Conservation (phyloP, 2,113 vertebrate genomes). For the Crypturellus undulatus region DNA sequence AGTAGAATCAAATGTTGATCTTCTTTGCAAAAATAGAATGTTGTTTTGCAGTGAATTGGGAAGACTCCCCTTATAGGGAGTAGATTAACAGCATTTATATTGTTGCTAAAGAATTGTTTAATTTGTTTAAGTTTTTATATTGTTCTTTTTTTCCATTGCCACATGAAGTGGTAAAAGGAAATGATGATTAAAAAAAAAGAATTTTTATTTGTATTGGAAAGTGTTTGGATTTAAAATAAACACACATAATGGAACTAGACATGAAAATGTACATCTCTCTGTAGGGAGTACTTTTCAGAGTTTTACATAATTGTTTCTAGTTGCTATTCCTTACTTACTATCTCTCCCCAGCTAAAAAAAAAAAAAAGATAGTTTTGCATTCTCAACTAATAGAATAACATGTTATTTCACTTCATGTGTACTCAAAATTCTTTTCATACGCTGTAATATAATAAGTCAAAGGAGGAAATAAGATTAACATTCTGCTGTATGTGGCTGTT, state of each 20-base stretch:
- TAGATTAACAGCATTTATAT: conserved; percentile 17
- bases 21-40: not conserved
- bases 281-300: not conserved
- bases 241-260: conserved; percentile 37
- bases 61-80: not conserved
- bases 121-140: not conserved
- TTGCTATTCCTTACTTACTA: conserved; percentile 37
- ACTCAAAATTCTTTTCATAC: not conserved
- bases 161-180: not conserved
- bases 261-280: conserved; percentile 37
- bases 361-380: not conserved
- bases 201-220: conserved; percentile 50
- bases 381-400: not conserved
- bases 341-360: not conserved
- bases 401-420: not conserved
- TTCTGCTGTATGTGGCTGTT: fast-evolving
- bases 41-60: not conserved
- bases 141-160: not conserved
- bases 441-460: not conserved
- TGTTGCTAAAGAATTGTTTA: conserved; percentile 22
- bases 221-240: conserved; percentile 43
- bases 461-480: not conserved
- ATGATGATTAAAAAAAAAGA: conserved; percentile 35
- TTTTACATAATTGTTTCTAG: conserved; percentile 55
- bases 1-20: not conserved